Base-by-base conservation (phyloP, 2,888 invertebrate genomes). In the Cistogaster globosa region DNA sequence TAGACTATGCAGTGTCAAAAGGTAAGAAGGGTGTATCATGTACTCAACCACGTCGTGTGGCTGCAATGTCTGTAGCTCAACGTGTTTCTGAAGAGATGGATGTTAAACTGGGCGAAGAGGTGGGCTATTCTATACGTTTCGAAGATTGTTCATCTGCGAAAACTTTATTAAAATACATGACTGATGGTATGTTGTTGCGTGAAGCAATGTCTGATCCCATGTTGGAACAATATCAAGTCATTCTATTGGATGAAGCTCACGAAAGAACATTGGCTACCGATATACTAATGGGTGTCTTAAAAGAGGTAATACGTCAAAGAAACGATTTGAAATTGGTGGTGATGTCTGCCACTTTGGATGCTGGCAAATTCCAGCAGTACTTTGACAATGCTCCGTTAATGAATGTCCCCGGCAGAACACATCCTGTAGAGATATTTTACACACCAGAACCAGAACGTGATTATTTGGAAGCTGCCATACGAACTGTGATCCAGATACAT, bases 21-120 rank as follows among this genome's bases (percentile, higher is more conserved):
- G 96, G 96, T 0, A 94, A 93, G 87, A 96, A 96, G 90, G 96
- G 95, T 5, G 99, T 99, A 0, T 98, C 98, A 8, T 99, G 99
- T 92, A 99, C 99, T 0, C 98, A 98, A 91, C 99, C 98, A 0
- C 95, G 99, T 88, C 93, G 99, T 93, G 99, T 99, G 74, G 99
- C 99, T 0, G 99, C 99, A 8, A 99, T 99, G 99, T 98, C 98
- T 0, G 99, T 99, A 0, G 99, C 99, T 0, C 98, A 99, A 91
- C 94, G 99, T 92, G 99, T 99, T 0, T 98, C 99, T 0, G 99
- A 99, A 91, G 99, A 99, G 93, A 99, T 99, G 99, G 99, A 99
- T 92, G 99, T 99, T 0, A 96, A 95, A 8, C 93, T 99, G 8
- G 97, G 96, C 0, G 96, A 97, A 90, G 97, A 98, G 93, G 98